A percentile compares a stretch with the other conserved stretches of the same genome.
Evolutionary conservation across 2,888 invertebrate genomes (phyloP).

Genomic region (Ophion ellenae): DNA sequence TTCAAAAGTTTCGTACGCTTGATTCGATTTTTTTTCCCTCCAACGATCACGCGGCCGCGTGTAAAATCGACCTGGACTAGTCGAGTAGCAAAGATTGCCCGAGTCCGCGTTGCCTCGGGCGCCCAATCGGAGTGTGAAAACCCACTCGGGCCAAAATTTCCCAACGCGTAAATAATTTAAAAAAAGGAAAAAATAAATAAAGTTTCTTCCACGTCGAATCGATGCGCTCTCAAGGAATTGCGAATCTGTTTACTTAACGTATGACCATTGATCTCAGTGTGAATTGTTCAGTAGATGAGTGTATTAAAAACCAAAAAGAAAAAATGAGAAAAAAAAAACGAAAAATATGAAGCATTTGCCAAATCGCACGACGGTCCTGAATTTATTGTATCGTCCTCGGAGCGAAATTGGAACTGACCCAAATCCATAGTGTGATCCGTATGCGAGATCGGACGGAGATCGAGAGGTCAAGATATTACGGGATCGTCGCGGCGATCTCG

Average conservation of each 20-base stretch:
- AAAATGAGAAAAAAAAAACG: constrained; percentile 15
- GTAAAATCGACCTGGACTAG: constrained; percentile 3
- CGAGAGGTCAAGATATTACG: neutral
- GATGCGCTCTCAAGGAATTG: constrained; percentile 7
- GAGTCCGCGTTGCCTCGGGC: constrained; percentile 16
- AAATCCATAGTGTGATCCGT: neutral
- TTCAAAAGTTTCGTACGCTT: neutral
- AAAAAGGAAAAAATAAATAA: neutral
- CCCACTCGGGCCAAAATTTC: constrained; percentile 27
- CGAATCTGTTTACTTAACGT: constrained; percentile 61
- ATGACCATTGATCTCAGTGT: constrained; percentile 57
- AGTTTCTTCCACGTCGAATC: constrained; percentile 28
- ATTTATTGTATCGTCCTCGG: neutral
- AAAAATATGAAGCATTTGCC: constrained; percentile 1
- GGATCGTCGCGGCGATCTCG: neutral
- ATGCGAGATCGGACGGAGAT: neutral
- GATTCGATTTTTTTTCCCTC: constrained; percentile 5
- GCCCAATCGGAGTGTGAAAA: neutral
- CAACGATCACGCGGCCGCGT: constrained; percentile 38
- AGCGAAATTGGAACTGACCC: neutral
- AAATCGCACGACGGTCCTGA: neutral
- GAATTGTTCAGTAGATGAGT: constrained; percentile 18
- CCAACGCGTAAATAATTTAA: neutral
- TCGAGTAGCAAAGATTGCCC: constrained; percentile 45
- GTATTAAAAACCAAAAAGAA: neutral